Base-by-base conservation (phyloP, 2,113 vertebrate genomes). In the Plotosus lineatus region DNA sequence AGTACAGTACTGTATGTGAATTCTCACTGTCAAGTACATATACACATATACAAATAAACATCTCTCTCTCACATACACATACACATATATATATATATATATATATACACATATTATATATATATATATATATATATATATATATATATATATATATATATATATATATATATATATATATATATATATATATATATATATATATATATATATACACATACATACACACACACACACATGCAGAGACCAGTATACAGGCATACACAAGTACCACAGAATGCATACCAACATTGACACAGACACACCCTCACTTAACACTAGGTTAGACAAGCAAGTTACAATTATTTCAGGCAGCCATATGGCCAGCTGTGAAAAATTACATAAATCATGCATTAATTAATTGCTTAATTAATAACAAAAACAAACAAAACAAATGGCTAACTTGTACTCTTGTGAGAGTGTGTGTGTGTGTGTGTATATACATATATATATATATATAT, bases 301-400 rank as follows among this genome's bases (percentile, higher is more conserved):
- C 82, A 79, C 82, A 79, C 66, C 56, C 74, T 83, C 50, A 74
- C 81, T 83, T 74, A 74, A 19, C 60, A 83, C 56, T 77, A 83
- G 66, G 78, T 85, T 80, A 80, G 74, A 83, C 58, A 82, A 51
- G 82, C 78, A 73, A 74, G 75, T 61, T 58, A 31, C 80, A 82
- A 77, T 66, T 40, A 80, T 77, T 80, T 82, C 83, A 83, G 48
- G 73, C 72, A 80, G 56, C 78, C 77, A 65, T 77, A 83, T 56
- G 77, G 80, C 72, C 77, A 82, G 82, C 80, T 82, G 77, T 40
- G 69, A 76, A 85, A 83, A 83, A 83, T 74, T 82, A 74, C 36
- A 83, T 55, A 84, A 78, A 79, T 71, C 58, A 80, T 83, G 84
- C 84, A 80, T 82, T 77, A 73, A 63, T 46, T 61, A 58, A 31